Evolutionary conservation across 2,888 invertebrate genomes (phyloP), one percentile per base, ranked within the genome.

Genomic region (Pherbina coryleti): DNA sequence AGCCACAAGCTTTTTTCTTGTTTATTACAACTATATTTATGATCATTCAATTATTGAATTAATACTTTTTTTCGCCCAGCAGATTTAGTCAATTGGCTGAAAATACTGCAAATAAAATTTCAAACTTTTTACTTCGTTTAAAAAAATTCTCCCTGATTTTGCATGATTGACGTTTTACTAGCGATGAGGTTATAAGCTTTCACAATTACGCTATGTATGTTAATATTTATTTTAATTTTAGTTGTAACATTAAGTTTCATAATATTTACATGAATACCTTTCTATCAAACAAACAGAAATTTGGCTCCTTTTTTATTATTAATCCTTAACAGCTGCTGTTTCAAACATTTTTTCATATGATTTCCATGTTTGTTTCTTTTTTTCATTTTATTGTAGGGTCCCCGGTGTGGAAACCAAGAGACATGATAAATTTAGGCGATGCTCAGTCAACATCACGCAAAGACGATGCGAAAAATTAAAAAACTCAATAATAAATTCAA

Each of bases 391-490:
- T 94, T 93, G 92, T 94, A 95, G 97, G 97, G 92, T 98, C 98
- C 91, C 98, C 98, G 91, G 96, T 98, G 92, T 98, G 98, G 98
- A 98, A 98, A 93, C 97, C 97, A 92, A 95, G 97, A 92, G 97
- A 97, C 92, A 93, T 92, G 92, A 91, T 91, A 92, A 91, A 91
- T 91, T 92, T 92, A 91, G 90, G 90, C 90, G 90, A 90, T 89
- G 90, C 90, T 87, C 90, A 90, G 89, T 89, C 90, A 88, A 89
- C 90, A 88, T 88, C 89, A 89, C 90, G 90, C 89, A 90, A 90
- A 90, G 90, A 90, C 88, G 90, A 90, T 86, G 89, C 89, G 86
- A 90, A 90, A 89, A 90, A 90, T 88, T 89, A 88, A 87, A 82
- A 62, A 62, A 28, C 51, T 66, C 7, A 66, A 73, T 31, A 57